Evolutionary conservation across 1,140 invertebrate species (phyloP).

Genomic region (Drosophila ananassae): DNA sequence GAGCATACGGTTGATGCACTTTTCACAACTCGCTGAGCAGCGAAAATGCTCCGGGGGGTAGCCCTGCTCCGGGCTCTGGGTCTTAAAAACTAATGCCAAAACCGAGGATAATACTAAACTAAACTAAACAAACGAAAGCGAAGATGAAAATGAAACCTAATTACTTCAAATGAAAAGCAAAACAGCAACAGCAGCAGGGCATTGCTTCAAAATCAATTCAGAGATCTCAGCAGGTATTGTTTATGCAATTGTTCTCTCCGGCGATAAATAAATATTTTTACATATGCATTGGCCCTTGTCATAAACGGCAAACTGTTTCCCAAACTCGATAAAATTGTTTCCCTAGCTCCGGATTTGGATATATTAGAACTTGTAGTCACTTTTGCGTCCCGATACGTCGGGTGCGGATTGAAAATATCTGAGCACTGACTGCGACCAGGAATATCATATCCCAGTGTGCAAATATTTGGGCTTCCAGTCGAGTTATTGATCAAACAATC

Average conservation of each 20-base stretch:
- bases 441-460: slow-evolving; percentile 36
- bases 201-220: slow-evolving; percentile 26
- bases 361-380: slow-evolving; percentile 12
- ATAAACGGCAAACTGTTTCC: slow-evolving; percentile 21
- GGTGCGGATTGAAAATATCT: slow-evolving; percentile 45
- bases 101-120: slow-evolving; percentile 8
- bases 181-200: slow-evolving; percentile 8
- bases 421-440: slow-evolving; percentile 53
- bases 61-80: background rate
- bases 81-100: slow-evolving; percentile 38
- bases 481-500: slow-evolving; percentile 76
- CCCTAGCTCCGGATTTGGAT: background rate
- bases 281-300: slow-evolving; percentile 35
- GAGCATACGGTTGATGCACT: slow-evolving; percentile 80
- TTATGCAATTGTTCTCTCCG: slow-evolving; percentile 56
- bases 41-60: slow-evolving; percentile 66
- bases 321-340: slow-evolving; percentile 15
- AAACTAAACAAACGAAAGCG: slow-evolving; percentile 26
- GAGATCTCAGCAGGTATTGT: slow-evolving; percentile 32
- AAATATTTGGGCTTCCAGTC: slow-evolving; percentile 49
- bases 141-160: slow-evolving; percentile 46
- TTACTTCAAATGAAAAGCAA: slow-evolving; percentile 9
- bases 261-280: slow-evolving; percentile 28
- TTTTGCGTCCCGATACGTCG: slow-evolving; percentile 53
- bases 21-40: slow-evolving; percentile 77